phyloP scores from a whole-genome alignment of 2,888 invertebrate species.

The Alcis repandata region DNA sequence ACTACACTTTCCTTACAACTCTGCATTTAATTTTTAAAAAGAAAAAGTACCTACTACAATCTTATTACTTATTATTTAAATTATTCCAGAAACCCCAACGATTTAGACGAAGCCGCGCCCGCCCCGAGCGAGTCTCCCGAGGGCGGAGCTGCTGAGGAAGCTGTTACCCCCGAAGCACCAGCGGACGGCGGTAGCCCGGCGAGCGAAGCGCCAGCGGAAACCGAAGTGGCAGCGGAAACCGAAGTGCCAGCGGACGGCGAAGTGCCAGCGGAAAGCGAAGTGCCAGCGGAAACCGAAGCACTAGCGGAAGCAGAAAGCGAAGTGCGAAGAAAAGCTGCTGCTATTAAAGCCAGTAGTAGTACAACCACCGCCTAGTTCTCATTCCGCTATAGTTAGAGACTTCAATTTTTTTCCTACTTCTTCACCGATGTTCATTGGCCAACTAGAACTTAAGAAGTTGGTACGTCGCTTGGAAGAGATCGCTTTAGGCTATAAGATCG shows the following conservation, averaged over 20 bases:
- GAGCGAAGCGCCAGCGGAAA: background rate
- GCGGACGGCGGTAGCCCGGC: background rate
- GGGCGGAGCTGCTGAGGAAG: background rate
- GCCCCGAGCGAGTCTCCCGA: background rate
- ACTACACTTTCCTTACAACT: too few relatives aligned
- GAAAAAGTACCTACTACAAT: too few relatives aligned
- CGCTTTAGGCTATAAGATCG: too few relatives aligned
- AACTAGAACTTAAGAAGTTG: too few relatives aligned
- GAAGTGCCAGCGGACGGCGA: background rate
- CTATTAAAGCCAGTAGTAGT: too few relatives aligned
- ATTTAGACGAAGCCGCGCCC: background rate
- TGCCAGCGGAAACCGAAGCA: background rate
- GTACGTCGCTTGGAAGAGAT: too few relatives aligned
- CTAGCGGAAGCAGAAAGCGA: too few relatives aligned
- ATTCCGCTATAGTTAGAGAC: too few relatives aligned
- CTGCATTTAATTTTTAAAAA: too few relatives aligned
- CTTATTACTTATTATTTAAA: background rate
- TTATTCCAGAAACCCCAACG: background rate
- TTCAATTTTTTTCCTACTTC: background rate
- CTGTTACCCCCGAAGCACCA: background rate
- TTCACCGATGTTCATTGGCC: too few relatives aligned
- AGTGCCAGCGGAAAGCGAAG: background rate
- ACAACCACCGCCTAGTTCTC: too few relatives aligned
- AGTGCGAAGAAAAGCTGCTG: too few relatives aligned
- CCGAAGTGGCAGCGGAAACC: background rate